Evolutionary conservation across 2,888 invertebrate species (phyloP), one percentile per base, ranked within the genome.

Genomic region (Adineta ricciae): DNA sequence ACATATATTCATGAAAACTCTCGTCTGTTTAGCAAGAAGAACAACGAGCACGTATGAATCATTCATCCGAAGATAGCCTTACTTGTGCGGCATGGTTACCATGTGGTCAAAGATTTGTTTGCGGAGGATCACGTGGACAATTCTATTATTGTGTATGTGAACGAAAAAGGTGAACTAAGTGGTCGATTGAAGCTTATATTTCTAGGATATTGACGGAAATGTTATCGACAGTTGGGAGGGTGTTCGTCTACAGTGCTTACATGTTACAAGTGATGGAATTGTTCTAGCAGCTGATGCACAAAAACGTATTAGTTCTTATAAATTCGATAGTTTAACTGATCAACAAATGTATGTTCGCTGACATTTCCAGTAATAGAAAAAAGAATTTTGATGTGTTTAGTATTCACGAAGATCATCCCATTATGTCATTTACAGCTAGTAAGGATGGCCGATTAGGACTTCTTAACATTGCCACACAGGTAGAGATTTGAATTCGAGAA

Each of bases 221-320:
- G 93, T 97, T 86, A 91, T 96, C 86, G 95, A 96, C 91, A 94
- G 95, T 85, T 97, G 97, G 97, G 97, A 98, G 92, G 98, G 98
- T 87, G 96, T 98, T 84, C 93, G 98, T 64, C 96, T 99, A 83
- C 96, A 96, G 91, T 95, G 96, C 90, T 92, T 99, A 86, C 94
- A 94, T 91, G 96, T 95, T 90, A 93, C 95, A 89, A 93, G 92
- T 84, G 97, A 97, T 92, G 95, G 95, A 83, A 94, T 94, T 86
- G 95, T 97, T 88, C 92, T 97, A 87, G 97, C 97, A 84, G 95
- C 97, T 72, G 98, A 99, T 91, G 96, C 97, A 88, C 97, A 97
- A 92, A 95, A 96, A 92, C 93, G 98, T 89, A 95, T 98, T 90
- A 93, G 97, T 88, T 93, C 93, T 84, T 98, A 98, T 91, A 94